Evolutionary conservation across 2,113 vertebrate species (phyloP), one percentile per base, ranked within the genome.

Genomic region (Chaenocephalus aceratus): DNA sequence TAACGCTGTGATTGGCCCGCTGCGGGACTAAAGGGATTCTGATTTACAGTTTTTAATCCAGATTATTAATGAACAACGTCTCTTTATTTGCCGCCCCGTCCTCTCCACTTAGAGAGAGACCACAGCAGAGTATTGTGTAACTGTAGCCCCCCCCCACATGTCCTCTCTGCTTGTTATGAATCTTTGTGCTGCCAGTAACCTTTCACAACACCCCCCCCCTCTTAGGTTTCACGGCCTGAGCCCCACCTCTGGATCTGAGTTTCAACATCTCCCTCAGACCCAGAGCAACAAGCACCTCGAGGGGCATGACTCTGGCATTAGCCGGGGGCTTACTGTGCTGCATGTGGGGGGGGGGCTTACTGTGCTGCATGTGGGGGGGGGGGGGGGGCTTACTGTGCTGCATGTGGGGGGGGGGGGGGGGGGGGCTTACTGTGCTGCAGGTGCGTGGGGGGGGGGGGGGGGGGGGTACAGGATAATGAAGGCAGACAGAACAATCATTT

Each of bases 171-270:
- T 51, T 91, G 84, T 90, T 93, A 87, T 68, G 86, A 74, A 80
- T 68, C n/a, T 69, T 66, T 26, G 58, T 48, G 57, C 70, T 54
- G 49, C 59, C 21, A 34, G 82, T 77, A 52, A 83, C 66, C 66
- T 86, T 93, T 94, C 94, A n/a, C n/a, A n/a, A n/a, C 91, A 87
- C 30, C 3, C 30, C 30, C 30, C 3, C 86, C 48, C 16, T 82
- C 87, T 93, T 79, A 10, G 62, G 78, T 92, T 89, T 86, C 90
- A 62, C 70, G 10, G 45, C 48, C 36, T 84, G 86, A 92, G 44
- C 74, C 64, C 84, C n/a, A 82, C 66, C 67, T 83, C 54, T 48
- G n/a, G 18, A 2, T 18, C 30, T 30, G 30, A 30, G 30, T 30
- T 30, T 30, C 30, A 30, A 30, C 30, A 30, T 30, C 30, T 30